phyloP scores from a whole-genome alignment of 2,888 invertebrate species.

The Drosophila robusta region DNA sequence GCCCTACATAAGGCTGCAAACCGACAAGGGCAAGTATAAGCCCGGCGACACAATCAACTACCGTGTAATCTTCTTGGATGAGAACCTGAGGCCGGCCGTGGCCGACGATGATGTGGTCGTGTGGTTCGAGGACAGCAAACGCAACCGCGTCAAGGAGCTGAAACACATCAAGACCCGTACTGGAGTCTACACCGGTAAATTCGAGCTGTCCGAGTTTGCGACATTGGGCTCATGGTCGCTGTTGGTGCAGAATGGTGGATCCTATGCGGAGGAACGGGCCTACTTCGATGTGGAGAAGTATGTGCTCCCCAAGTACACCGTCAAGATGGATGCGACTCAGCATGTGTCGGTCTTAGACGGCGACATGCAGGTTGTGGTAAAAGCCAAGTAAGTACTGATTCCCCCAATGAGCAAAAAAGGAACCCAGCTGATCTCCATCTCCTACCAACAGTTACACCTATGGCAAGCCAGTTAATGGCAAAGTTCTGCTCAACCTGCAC shows the following conservation, averaged over 20 bases:
- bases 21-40: conserved; percentile 96
- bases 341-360: conserved; percentile 93
- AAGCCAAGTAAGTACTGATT: conserved; percentile 74
- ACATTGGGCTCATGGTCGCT: conserved; percentile 95
- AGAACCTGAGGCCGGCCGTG: conserved; percentile 89
- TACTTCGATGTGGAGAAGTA: conserved; percentile 92
- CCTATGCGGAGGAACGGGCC: conserved; percentile 65
- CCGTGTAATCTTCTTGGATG: conserved; percentile 87
- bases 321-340: conserved; percentile 92
- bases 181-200: conserved; percentile 89
- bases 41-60: conserved; percentile 94
- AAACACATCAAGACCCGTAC: conserved; percentile 85
- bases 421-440: not conserved
- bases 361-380: conserved; percentile 90
- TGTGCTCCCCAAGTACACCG: conserved; percentile 96
- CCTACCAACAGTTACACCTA: conserved; percentile 87
- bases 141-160: conserved; percentile 94
- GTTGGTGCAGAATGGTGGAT: conserved; percentile 50
- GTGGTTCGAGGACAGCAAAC: conserved; percentile 90
- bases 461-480: conserved; percentile 94
- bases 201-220: conserved; percentile 91
- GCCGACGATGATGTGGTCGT: conserved; percentile 88
- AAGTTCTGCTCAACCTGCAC: conserved; percentile 92
- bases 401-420: too few relatives aligned
- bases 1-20: conserved; percentile 91